These are phyloP conservation scores for Slavum lentiscoides DNA, from an alignment of 2,888 invertebrate genomes.

Conservation along the genomic window DNA sequence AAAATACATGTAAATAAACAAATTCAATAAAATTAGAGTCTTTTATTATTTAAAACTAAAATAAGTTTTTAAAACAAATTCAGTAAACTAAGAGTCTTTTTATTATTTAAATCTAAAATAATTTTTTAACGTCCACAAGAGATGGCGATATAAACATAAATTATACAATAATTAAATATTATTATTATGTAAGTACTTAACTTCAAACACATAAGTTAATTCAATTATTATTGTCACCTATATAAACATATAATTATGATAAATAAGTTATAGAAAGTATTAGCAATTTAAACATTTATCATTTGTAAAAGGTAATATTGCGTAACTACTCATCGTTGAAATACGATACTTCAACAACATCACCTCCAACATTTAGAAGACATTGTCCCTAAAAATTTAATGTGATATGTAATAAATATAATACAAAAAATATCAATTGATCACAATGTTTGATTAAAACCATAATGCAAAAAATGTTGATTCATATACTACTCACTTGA, in stretches of 20 bases:
- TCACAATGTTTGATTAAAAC: not conserved
- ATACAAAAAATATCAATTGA: not conserved
- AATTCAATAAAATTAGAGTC: not conserved
- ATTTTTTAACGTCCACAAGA: not conserved
- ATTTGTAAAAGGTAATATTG: constrained; percentile 15
- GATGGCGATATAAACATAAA: not conserved
- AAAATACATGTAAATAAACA: not conserved
- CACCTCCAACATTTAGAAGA: constrained; percentile 92
- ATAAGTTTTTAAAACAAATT: not conserved
- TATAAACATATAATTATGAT: constrained; percentile 1
- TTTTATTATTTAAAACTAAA: not conserved
- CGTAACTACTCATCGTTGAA: constrained; percentile 39
- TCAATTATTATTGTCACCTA: not conserved
- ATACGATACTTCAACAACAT: constrained; percentile 69
- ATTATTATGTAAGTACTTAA: not conserved
- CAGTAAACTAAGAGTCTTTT: not conserved
- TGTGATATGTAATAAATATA: not conserved
- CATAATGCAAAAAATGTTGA: too few species aligned
- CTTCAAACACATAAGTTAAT: not conserved
- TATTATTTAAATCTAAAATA: not conserved
- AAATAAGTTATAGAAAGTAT: not conserved
- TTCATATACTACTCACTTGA: constrained; percentile 69
- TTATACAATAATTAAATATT: not conserved
- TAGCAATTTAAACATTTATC: not conserved
- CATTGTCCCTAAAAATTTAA: constrained; percentile 82